These are phyloP conservation scores for Dufourea novaeangliae DNA, from an alignment of 1,140 invertebrate genomes.

Conservation along the genomic window DNA sequence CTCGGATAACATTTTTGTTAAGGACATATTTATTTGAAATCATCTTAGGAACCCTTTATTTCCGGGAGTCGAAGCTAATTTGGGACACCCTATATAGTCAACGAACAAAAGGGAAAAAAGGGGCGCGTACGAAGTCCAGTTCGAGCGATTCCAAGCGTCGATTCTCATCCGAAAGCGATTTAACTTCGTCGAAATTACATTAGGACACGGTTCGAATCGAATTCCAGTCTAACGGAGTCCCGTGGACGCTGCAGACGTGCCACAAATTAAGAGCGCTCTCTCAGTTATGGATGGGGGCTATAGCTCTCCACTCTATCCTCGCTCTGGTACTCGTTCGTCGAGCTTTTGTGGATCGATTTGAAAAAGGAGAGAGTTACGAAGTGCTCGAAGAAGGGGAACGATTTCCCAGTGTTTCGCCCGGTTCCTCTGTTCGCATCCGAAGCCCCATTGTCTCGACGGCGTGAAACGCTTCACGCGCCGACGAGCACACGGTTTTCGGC, in stretches of 20 bases:
- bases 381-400: constrained; percentile 10
- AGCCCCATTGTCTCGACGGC: constrained; percentile 25
- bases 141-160: constrained; percentile 1
- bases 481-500: constrained; percentile 24
- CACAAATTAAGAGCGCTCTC: constrained; percentile 41
- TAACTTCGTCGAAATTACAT: constrained; percentile 34
- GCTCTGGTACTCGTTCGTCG: constrained; percentile 14
- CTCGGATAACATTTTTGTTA: too few species aligned
- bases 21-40: too few species aligned
- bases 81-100: too few species aligned
- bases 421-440: background rate
- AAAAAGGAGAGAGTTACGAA: background rate
- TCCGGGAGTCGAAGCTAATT: too few species aligned
- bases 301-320: too few species aligned
- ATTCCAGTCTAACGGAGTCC: constrained; percentile 23
- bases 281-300: background rate
- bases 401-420: constrained; percentile 10
- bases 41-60: too few species aligned
- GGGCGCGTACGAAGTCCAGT: too few species aligned
- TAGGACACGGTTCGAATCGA: constrained; percentile 35
- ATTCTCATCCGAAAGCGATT: constrained; percentile 30
- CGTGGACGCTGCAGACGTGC: constrained; percentile 17
- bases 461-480: constrained; percentile 25
- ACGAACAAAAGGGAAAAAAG: background rate
- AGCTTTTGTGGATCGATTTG: constrained; percentile 21